phyloP scores from a whole-genome alignment of 2,888 invertebrate species.

The Dichetophora obliterata region DNA sequence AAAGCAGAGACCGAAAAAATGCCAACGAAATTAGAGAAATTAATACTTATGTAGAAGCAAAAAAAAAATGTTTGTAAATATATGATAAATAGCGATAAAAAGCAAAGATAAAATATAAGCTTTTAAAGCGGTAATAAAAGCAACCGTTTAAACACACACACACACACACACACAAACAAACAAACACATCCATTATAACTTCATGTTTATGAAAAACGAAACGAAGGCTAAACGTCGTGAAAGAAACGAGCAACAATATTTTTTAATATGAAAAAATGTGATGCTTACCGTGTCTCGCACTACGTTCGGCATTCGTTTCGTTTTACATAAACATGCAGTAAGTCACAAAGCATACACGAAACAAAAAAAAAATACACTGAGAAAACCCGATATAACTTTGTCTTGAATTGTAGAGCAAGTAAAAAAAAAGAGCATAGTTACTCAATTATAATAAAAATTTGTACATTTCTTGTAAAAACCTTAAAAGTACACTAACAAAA shows the following conservation, averaged over 20 bases:
- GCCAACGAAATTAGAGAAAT: constrained; percentile 42
- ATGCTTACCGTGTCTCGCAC: no score
- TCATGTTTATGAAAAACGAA: no score
- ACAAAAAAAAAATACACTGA: background rate
- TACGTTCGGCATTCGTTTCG: no score
- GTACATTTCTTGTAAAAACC: constrained; percentile 66
- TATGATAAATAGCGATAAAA: background rate
- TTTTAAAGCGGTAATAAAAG: background rate
- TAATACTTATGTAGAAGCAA: constrained; percentile 15
- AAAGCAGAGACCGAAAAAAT: constrained; percentile 37
- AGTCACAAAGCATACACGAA: background rate
- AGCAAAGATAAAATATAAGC: background rate
- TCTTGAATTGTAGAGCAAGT: background rate
- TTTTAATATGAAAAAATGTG: no score
- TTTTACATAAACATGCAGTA: no score
- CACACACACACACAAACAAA: background rate
- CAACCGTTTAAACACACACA: background rate
- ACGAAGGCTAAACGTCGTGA: no score
- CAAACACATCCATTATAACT: background rate
- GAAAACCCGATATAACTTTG: background rate
- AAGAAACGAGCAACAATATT: no score
- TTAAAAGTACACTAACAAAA: constrained; percentile 22
- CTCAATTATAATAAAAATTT: constrained; percentile 44
- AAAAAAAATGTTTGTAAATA: constrained; percentile 12
- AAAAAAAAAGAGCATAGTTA: background rate